Base-by-base conservation (phyloP, 1,140 invertebrate species). In the Radopholus similis region DNA sequence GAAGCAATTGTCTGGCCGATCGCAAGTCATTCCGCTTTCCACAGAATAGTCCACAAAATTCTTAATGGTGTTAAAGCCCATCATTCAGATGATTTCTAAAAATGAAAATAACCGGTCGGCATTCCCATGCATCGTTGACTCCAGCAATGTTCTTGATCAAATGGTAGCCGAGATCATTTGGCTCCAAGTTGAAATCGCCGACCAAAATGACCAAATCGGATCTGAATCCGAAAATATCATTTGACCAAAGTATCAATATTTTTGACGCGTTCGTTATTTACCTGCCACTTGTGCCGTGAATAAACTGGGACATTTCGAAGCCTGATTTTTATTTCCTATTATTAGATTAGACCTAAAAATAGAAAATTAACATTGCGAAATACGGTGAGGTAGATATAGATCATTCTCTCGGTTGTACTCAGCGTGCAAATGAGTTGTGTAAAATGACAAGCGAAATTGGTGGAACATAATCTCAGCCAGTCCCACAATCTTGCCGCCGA, bases 401-500 rank as follows among this genome's bases (percentile, higher is more conserved):
- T 64, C 62, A 79, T 88, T 87, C 69, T 88, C 86, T 37, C 86
- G 86, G 83, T 90, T 87, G 78, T 97, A 97, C 84, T 95, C 92
- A n/a, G 93, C 93, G 86, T 97, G 93, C 34, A 96, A 85, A 88
- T 97, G 93, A 73, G 92, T 90, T 67, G 89, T 89, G 83, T 95
- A 96, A 68, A 97, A 83, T 85, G 93, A 90, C 23, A 96, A 85
- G 56, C 86, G 40, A 21, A 35, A 64, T 23, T 64, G 21, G 11
- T 64, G 44, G 64, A 88, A 83, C 67, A 88, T 84, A 9, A 95
- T 86, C 76, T 87, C 87, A 76, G 90, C 92, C n/a, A 97, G 83
- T 11, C 92, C 93, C 57, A 96, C 88, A 38, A 93, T 93, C 87
- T 97, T 97, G 6, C 93, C 94, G 57, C 92, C 94, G 85, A 95